These are phyloP conservation scores for Ophion slaviceki DNA, from an alignment of 2,888 invertebrate genomes.

Conservation along the genomic window DNA sequence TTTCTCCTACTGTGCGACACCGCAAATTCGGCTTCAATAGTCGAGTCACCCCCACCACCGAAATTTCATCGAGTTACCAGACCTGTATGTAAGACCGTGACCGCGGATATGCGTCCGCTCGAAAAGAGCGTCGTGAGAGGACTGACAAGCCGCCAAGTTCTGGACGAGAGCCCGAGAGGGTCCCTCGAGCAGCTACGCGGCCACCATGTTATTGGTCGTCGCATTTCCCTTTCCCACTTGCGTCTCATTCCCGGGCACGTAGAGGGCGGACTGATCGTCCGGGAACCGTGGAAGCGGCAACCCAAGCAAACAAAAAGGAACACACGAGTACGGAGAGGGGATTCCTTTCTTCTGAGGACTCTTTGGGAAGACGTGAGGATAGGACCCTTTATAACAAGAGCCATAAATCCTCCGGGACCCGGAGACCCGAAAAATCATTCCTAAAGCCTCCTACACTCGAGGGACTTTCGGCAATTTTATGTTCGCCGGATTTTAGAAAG, in stretches of 20 bases:
- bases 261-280: conserved; percentile 7
- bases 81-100: no score
- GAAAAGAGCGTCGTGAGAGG: conserved; percentile 14
- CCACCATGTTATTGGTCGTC: conserved; percentile 39
- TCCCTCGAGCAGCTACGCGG: background rate
- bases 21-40: no score
- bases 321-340: background rate
- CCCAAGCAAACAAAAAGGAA: background rate
- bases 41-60: no score
- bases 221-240: conserved; percentile 35
- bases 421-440: conserved; percentile 12
- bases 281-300: background rate
- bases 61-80: no score
- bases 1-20: no score
- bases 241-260: conserved; percentile 1
- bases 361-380: background rate
- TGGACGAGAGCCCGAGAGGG: background rate
- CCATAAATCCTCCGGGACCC: conserved; percentile 44
- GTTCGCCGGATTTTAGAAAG: conserved; percentile 66
- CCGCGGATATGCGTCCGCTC: background rate
- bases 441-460: conserved; percentile 25
- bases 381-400: background rate
- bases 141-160: conserved; percentile 18
- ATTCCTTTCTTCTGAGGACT: background rate
- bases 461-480: conserved; percentile 70